Conservation (phyloP, 1,140 invertebrate genomes). For the Hylaeus anthracinus region DNA sequence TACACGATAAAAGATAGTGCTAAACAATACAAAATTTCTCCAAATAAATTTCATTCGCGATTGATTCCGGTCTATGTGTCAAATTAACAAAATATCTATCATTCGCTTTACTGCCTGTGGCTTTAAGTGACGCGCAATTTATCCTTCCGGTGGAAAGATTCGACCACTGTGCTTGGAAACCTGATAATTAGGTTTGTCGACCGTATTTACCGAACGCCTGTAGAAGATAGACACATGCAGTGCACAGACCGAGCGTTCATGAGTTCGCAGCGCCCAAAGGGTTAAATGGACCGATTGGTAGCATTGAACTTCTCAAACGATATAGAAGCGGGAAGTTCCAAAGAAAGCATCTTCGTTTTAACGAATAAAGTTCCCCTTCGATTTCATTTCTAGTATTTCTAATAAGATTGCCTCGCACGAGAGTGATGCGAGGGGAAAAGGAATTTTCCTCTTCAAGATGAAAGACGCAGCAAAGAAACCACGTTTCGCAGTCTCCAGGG, state of each 20-base stretch:
- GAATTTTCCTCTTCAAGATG: constrained; percentile 45
- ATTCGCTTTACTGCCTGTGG: too few species aligned
- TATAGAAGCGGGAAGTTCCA: background rate
- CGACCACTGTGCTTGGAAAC: too few species aligned
- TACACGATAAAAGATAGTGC: constrained; percentile 15
- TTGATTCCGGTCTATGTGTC: background rate
- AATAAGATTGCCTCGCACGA: constrained; percentile 13
- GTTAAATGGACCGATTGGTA: too few species aligned
- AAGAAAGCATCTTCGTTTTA: background rate
- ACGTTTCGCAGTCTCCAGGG: background rate
- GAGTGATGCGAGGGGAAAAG: constrained; percentile 11
- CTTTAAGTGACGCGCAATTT: too few species aligned
- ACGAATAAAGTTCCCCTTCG: background rate
- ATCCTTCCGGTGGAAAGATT: too few species aligned
- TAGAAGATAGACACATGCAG: too few species aligned
- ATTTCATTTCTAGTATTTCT: constrained; percentile 17
- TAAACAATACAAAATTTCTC: constrained; percentile 28
- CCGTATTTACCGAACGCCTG: too few species aligned
- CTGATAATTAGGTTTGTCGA: too few species aligned
- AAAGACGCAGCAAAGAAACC: constrained; percentile 39
- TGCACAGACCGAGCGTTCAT: too few species aligned
- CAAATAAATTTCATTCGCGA: background rate
- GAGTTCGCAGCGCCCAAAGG: too few species aligned
- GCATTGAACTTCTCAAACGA: too few species aligned
- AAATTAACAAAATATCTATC: too few species aligned